A percentile compares a stretch with the other conserved stretches of the same genome.
Conservation (phyloP, 2,888 invertebrate genomes). For the Tipula vernalis region DNA sequence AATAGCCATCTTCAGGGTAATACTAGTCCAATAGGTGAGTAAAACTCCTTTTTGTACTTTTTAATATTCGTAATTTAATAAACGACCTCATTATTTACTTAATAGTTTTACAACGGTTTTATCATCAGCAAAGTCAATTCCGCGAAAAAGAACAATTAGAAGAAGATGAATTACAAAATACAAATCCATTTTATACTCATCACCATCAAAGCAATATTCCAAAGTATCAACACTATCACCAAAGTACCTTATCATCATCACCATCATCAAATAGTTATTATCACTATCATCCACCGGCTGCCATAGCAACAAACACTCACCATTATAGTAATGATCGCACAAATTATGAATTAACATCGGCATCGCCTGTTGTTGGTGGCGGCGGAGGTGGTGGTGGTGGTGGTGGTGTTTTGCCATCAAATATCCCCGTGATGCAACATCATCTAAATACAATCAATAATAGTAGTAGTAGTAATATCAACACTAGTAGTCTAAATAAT, state of each 20-base stretch:
- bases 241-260: conserved; percentile 12
- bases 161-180: conserved; percentile 15
- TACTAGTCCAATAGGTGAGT: conserved; percentile 53
- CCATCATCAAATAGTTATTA: conserved; percentile 13
- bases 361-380: background rate
- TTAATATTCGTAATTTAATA: background rate
- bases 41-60: too few relatives aligned
- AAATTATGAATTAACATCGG: conserved; percentile 15
- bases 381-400: background rate
- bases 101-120: conserved; percentile 56
- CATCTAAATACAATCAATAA: conserved; percentile 14
- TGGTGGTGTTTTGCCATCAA: conserved; percentile 13
- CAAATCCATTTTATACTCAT: conserved; percentile 30
- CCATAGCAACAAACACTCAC: conserved; percentile 15
- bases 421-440: conserved; percentile 13
- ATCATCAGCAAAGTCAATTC: conserved; percentile 63
- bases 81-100: background rate
- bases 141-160: conserved; percentile 36
- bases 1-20: conserved; percentile 42
- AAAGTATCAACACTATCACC: conserved; percentile 17
- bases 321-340: background rate
- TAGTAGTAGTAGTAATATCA: conserved; percentile 14
- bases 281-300: conserved; percentile 17
- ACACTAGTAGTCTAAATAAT: background rate
- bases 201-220: conserved; percentile 21